Evolutionary conservation across 2,797 vertebrate species (phyloP).

Genomic region (Falco concolor): DNA sequence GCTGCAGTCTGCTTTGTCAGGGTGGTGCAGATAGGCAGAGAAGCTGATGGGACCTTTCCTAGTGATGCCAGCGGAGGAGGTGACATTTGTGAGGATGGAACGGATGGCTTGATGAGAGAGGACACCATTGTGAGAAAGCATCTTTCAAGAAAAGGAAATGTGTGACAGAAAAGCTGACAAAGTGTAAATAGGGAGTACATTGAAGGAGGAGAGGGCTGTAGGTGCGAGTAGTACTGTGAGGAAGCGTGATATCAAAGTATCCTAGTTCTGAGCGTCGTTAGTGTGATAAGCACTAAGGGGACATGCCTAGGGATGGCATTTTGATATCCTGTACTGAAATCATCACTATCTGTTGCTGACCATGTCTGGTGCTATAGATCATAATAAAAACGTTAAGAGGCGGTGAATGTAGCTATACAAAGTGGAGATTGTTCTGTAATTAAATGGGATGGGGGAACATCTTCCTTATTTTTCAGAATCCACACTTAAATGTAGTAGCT

Average conservation of each 20-base stretch:
- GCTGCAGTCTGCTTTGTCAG: not conserved
- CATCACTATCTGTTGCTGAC: not conserved
- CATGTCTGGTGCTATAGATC: not conserved
- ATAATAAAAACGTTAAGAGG: not conserved
- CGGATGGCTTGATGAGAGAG: not conserved
- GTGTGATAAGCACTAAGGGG: not conserved
- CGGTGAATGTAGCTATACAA: not conserved
- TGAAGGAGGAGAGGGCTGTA: not conserved
- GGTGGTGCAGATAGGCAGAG: rapidly evolving
- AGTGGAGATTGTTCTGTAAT: not conserved
- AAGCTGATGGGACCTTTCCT: not conserved
- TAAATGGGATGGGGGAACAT: not conserved
- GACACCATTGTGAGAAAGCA: not conserved
- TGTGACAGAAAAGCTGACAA: not conserved
- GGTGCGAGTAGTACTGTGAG: rapidly evolving
- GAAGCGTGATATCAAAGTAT: not conserved
- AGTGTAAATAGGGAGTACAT: not conserved
- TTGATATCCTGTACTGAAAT: not conserved
- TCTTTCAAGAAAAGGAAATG: not conserved
- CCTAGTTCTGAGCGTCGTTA: not conserved
- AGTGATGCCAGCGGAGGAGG: not conserved
- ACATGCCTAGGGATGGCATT: not conserved
- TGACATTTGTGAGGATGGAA: not conserved
- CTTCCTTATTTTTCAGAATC: not conserved
- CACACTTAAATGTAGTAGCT: not conserved